A percentile compares a stretch with the other conserved stretches of the same genome.
phyloP scores from a whole-genome alignment of 2,888 invertebrate genomes.

The Uloborus plumipes region DNA sequence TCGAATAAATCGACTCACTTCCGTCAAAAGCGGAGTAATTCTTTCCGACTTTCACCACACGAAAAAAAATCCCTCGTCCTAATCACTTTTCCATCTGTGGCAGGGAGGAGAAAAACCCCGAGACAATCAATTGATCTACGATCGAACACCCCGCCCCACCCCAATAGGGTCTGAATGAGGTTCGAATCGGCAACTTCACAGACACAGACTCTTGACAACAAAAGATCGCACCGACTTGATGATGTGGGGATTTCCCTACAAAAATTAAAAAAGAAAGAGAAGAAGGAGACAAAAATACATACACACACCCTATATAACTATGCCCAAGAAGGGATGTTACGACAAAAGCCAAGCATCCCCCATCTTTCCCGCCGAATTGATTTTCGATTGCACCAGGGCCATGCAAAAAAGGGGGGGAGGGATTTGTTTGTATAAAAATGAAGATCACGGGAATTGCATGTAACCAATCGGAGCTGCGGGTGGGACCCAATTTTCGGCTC shows the following conservation, averaged over 20 bases:
- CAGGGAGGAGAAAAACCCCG: not conserved
- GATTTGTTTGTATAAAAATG: constrained; percentile 62
- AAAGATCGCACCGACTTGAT: constrained; percentile 22
- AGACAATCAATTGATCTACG: constrained; percentile 55
- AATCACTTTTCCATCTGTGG: constrained; percentile 27
- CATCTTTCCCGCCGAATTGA: constrained; percentile 37
- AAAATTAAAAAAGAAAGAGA: constrained; percentile 22
- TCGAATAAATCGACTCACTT: no score
- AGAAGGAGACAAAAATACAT: not conserved
- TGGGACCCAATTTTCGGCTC: constrained; percentile 42
- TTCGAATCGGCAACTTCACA: constrained; percentile 34
- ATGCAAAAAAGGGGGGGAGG: not conserved
- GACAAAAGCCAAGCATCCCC: constrained; percentile 40
- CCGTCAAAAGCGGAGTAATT: no score
- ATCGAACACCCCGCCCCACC: constrained; percentile 26
- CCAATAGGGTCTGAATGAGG: constrained; percentile 14
- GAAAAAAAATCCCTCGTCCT: not conserved
- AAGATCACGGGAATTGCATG: constrained; percentile 55
- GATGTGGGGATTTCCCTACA: constrained; percentile 26
- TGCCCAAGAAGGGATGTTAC: not conserved
- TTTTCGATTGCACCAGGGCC: constrained; percentile 44
- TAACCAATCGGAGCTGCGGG: constrained; percentile 55
- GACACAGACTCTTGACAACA: constrained; percentile 23
- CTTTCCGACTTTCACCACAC: no score
- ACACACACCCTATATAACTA: no score